Evolutionary conservation across 2,113 vertebrate genomes (phyloP).

Genomic region (Thamnaconus septentrionalis): DNA sequence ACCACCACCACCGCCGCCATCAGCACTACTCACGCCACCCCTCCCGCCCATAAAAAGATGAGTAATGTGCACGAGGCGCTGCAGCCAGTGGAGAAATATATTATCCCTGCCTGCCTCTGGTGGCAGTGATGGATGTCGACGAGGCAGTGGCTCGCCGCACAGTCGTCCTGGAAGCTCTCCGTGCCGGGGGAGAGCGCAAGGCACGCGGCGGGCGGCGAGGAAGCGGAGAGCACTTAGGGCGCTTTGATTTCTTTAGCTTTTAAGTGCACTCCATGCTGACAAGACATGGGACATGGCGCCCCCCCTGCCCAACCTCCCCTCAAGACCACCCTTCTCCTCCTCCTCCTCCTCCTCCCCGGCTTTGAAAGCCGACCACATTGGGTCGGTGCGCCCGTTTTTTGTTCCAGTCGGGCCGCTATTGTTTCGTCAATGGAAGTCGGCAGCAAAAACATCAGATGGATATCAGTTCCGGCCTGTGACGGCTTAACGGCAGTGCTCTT

Average conservation of each 20-base stretch:
- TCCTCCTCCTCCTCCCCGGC: background rate
- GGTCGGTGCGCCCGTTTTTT: conserved; percentile 25
- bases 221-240: conserved; percentile 20
- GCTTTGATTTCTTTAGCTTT: conserved; percentile 40
- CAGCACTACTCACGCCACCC: background rate
- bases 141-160: conserved; percentile 34
- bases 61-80: conserved; percentile 44
- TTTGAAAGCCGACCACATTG: conserved; percentile 19
- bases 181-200: conserved; percentile 9
- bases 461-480: conserved; percentile 48
- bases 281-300: conserved; percentile 23
- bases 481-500: conserved; percentile 34
- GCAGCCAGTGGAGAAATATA: conserved; percentile 50
- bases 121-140: conserved; percentile 67
- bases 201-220: background rate
- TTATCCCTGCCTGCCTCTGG: conserved; percentile 38
- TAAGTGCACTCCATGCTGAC: conserved; percentile 43
- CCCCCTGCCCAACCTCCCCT: background rate
- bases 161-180: conserved; percentile 44
- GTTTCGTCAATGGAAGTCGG: conserved; percentile 21
- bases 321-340: conserved; percentile 38
- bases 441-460: conserved; percentile 28
- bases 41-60: conserved; percentile 49
- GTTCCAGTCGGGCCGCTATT: conserved; percentile 10
- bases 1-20: background rate